Evolutionary conservation across 2,888 invertebrate species (phyloP), one percentile per base, ranked within the genome.

Genomic region (Drosophila monieri): DNA sequence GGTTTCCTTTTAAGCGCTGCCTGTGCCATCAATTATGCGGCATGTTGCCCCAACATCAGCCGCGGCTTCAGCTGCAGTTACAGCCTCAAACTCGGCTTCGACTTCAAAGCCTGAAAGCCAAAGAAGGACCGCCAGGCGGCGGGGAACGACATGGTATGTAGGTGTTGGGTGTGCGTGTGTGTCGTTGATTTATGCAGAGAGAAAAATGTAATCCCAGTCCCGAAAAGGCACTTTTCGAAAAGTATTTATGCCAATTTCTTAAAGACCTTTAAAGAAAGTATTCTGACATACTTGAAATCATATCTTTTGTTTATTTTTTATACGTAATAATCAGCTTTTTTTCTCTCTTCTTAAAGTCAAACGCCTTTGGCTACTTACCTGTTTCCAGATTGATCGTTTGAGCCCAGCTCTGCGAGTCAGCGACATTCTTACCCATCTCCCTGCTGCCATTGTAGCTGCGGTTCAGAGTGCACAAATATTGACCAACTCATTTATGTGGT

Each of bases 21-120:
- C 73, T 73, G 59, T 77, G 88, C 81, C 88, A 83, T 83, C 81
- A 83, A 83, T 83, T 83, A 83, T 83, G 81, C 84, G 87, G 81
- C 87, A 83, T 84, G 81, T 73, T 83, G 86, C 70, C 72, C 74
- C 72, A 64, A 46, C 68, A 48, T 55, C 62, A 66, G 43, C 39
- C 10, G 15, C 27, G 46, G 47, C 48, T 27, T 48, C 47, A 43
- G 53, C 61, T 48, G 64, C 48, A 30, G 44, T 43, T 54, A 21
- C 49, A 27, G 53, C 52, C 37, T 27, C 54, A 49, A 60, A 3
- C 58, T 25, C 41, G 48, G 49, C 61, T 55, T 12, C 64, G 68
- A 57, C 73, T 65, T 55, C 71, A 44, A 49, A 51, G 23, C 72
- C 73, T 55, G 62, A 44, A 49, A 51, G 23, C 72, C 73, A 62